A percentile compares a stretch with the other conserved stretches of the same genome.
These are phyloP conservation scores for Acleris cristana DNA, from an alignment of 2,888 invertebrate genomes.

Conservation along the genomic window DNA sequence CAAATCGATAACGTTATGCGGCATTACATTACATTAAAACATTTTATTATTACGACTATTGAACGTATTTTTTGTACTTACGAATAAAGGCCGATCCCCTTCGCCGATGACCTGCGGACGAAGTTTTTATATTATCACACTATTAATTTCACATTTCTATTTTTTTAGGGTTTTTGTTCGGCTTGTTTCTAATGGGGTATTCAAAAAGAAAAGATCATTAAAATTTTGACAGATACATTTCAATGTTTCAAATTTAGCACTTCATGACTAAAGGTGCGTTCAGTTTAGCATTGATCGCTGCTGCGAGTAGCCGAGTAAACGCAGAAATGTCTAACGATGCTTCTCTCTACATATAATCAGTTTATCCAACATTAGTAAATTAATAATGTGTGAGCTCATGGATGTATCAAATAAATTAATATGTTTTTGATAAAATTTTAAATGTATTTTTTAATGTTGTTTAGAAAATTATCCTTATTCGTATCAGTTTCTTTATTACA, in stretches of 20 bases:
- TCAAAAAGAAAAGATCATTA: conserved; percentile 55
- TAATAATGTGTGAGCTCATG: too few relatives aligned
- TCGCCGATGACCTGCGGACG: conserved; percentile 57
- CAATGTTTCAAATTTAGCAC: conserved; percentile 74
- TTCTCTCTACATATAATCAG: not conserved
- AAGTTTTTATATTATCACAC: conserved; percentile 50
- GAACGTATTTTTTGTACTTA: conserved; percentile 58
- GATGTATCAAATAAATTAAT: too few relatives aligned
- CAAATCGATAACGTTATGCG: conserved; percentile 73
- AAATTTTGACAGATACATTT: conserved; percentile 70
- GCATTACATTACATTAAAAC: conserved; percentile 55
- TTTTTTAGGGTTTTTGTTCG: conserved; percentile 49
- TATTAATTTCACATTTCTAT: conserved; percentile 74
- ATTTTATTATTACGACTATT: conserved; percentile 41
- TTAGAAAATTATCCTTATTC: not conserved
- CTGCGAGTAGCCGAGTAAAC: not conserved
- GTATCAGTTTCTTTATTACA: not conserved
- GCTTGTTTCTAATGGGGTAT: conserved; percentile 50
- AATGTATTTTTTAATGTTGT: too few relatives aligned
- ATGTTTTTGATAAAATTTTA: too few relatives aligned
- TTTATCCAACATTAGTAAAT: conserved; percentile 6
- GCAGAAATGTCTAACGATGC: not conserved
- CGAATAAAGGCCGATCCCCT: conserved; percentile 57
- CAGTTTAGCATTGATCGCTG: conserved; percentile 32
- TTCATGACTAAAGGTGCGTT: conserved; percentile 46